Conservation (phyloP, 2,888 invertebrate genomes). For the Dicyrtomina minuta region DNA sequence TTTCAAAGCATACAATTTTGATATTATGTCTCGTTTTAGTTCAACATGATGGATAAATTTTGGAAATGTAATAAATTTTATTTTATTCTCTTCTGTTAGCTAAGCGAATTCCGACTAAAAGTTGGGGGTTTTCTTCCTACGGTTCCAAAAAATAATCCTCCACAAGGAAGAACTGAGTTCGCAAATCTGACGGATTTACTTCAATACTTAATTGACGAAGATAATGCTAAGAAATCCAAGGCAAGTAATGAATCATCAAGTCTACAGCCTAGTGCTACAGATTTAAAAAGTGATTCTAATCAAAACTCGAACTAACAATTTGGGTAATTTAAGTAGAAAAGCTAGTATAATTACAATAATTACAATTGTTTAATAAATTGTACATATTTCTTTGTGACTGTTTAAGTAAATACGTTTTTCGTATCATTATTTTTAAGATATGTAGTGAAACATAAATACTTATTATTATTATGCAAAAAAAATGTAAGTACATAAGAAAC, state of each 20-base stretch:
- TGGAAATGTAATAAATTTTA: not conserved
- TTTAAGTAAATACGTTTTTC: too few relatives aligned
- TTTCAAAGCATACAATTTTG: not conserved
- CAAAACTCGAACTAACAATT: not conserved
- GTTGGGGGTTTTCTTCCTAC: conserved; percentile 75
- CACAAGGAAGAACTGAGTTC: conserved; percentile 83
- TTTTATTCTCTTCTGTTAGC: conserved; percentile 60
- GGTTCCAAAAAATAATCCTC: conserved; percentile 74
- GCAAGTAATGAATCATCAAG: not conserved
- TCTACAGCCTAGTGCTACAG: not conserved
- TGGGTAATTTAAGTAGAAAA: not conserved
- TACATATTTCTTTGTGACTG: too few relatives aligned
- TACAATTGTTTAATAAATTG: too few relatives aligned
- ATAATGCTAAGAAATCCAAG: conserved; percentile 38
- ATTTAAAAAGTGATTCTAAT: conserved; percentile 3
- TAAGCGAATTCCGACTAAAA: conserved; percentile 78
- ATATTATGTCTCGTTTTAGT: conserved; percentile 1
- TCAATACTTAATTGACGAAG: conserved; percentile 65
- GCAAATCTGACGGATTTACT: conserved; percentile 79
- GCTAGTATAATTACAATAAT: too few relatives aligned
- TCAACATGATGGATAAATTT: too few relatives aligned
- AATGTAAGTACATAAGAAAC: too few relatives aligned
- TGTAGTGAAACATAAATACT: too few relatives aligned
- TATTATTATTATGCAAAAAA: too few relatives aligned
- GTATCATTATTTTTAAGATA: too few relatives aligned